Conservation (phyloP, 1,140 invertebrate species). For the Stegodyphus mimosarum region DNA sequence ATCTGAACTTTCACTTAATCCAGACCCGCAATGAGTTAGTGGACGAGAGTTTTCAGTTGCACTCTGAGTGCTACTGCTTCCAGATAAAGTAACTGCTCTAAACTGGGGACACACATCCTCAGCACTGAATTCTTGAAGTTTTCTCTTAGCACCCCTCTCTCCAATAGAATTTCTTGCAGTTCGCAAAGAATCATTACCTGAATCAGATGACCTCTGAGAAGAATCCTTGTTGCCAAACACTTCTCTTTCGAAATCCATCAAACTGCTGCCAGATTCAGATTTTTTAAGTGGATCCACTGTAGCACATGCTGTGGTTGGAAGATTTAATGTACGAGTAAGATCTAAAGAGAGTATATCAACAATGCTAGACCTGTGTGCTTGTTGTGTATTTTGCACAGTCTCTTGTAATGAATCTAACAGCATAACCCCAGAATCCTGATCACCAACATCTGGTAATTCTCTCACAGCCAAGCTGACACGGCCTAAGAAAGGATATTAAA, state of each 20-base stretch:
- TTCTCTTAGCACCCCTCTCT: slow-evolving; percentile 39
- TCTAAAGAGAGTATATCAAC: slow-evolving; percentile 60
- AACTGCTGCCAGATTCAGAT: slow-evolving; percentile 25
- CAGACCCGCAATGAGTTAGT: not conserved
- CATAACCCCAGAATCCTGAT: slow-evolving; percentile 51
- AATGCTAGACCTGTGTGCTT: slow-evolving; percentile 55
- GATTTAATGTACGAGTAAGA: slow-evolving; percentile 47
- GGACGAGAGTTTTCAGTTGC: not conserved
- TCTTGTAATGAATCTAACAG: slow-evolving; percentile 62
- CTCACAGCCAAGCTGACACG: slow-evolving; percentile 62
- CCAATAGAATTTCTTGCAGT: not conserved
- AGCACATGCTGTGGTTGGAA: slow-evolving; percentile 14
- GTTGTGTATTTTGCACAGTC: slow-evolving; percentile 48
- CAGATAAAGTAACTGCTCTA: slow-evolving; percentile 26
- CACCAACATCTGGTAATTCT: slow-evolving; percentile 52
- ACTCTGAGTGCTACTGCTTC: not conserved
- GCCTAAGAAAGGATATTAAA: slow-evolving; percentile 17
- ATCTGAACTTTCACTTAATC: slow-evolving; percentile 8
- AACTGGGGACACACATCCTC: slow-evolving; percentile 47
- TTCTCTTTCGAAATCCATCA: slow-evolving; percentile 50
- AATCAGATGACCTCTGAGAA: not conserved
- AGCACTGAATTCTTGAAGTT: slow-evolving; percentile 36
- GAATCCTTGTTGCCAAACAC: slow-evolving; percentile 6
- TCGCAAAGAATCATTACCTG: not conserved
- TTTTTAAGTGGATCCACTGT: slow-evolving; percentile 3